Evolutionary conservation across 2,888 invertebrate genomes (phyloP), one percentile per base, ranked within the genome.

Genomic region (Orthosia gracilis): DNA sequence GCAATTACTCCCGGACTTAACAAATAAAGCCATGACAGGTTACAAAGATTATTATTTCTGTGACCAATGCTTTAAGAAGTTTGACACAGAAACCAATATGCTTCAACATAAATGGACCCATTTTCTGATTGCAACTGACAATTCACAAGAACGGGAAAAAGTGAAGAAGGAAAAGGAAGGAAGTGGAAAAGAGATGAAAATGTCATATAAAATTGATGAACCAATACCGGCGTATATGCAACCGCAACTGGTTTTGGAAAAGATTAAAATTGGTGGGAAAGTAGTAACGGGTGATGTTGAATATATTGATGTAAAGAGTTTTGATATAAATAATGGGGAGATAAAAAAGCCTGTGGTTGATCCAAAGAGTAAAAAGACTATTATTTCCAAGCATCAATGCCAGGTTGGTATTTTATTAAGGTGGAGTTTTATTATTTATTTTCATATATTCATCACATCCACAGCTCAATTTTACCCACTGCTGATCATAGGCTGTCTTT

Each of bases 61-160:
- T 57, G 94, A 96, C 63, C 93, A 94, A 59, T 96, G 95, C 67
- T 84, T 91, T 57, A 90, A 90, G 49, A 93, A 93, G 63, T 96
- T 95, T 89, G 89, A 89, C 17, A 92, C 92, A 0, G 95, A 96
- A 82, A 91, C 90, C 0, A 90, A 92, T 9, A 94, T 95, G 94
- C 65, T 95, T 0, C 92, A 94, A 21, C 96, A 96, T 73, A 95
- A 96, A 75, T 95, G 95, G 95, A 90, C 92, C 0, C 96, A 96
- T 81, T 95, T 93, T 78, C 77, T 95, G 2, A 93, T 91, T 54
- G 91, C 89, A 0, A 87, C 87, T 45, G 92, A 93, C n/a, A 92
- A 91, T 61, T 90, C 90, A 0, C 92, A 91, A 71, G 73, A 77
- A 11, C 85, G 87, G 73, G 78, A 87, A 69, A 63, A 61, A 11